phyloP scores from a whole-genome alignment of 2,888 invertebrate genomes.

The Venustoraphidia nigricollis region DNA sequence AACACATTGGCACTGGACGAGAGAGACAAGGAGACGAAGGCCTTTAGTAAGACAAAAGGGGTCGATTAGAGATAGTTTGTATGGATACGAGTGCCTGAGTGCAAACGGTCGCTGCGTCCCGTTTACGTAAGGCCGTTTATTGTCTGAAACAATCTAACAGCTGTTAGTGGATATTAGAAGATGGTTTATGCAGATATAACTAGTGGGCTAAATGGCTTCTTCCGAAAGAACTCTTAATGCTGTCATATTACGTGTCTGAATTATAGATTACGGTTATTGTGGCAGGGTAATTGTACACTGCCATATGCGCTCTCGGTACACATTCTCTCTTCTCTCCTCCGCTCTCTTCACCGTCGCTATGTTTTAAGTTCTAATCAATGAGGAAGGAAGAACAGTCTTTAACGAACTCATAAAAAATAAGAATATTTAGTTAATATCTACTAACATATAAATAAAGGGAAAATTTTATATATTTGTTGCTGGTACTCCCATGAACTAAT shows the following conservation, averaged over 20 bases:
- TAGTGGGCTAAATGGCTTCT: constrained; percentile 23
- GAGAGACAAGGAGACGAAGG: neutral
- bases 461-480: no score
- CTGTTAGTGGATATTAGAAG: constrained; percentile 23
- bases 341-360: no score
- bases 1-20: neutral
- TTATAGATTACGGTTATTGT: constrained; percentile 29
- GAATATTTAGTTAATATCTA: no score
- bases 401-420: no score
- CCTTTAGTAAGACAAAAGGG: constrained; percentile 20
- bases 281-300: constrained; percentile 24
- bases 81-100: constrained; percentile 19
- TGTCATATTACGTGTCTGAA: constrained; percentile 30
- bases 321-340: neutral
- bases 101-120: constrained; percentile 8
- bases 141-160: constrained; percentile 21
- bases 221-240: constrained; percentile 29
- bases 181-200: constrained; percentile 27
- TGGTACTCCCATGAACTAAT: no score
- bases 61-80: constrained; percentile 26
- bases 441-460: no score
- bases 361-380: no score
- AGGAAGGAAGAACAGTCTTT: no score
- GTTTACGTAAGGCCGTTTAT: constrained; percentile 18
- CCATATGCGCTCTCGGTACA: constrained; percentile 22